Evolutionary conservation across 2,797 vertebrate species (phyloP).

Genomic region (Sternarchorhynchus goeldii): DNA sequence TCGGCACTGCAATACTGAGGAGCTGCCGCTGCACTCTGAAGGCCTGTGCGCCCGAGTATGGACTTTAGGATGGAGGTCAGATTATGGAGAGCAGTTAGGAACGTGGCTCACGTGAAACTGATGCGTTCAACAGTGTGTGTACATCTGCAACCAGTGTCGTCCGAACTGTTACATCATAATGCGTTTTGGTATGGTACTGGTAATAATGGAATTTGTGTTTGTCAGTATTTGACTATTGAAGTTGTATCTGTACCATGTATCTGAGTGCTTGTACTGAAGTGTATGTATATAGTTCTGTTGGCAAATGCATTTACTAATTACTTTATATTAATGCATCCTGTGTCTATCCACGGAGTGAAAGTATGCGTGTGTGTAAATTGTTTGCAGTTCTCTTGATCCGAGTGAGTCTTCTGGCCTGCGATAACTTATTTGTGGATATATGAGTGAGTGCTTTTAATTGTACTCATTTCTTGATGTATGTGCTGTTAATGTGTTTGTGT

Average conservation of each 20-base stretch:
- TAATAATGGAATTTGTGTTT: constrained; percentile 28
- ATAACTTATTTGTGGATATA: constrained; percentile 39
- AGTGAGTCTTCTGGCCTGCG: constrained; percentile 37
- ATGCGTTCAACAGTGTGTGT: constrained; percentile 48
- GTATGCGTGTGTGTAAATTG: constrained; percentile 10
- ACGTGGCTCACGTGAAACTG: constrained; percentile 46
- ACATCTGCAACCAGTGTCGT: constrained; percentile 61
- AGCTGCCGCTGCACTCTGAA: constrained; percentile 38
- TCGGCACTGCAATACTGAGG: constrained; percentile 44
- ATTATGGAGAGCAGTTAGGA: constrained; percentile 56
- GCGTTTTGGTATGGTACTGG: constrained; percentile 47
- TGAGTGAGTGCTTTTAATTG: constrained; percentile 46
- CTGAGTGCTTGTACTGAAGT: constrained; percentile 44
- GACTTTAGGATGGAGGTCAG: constrained; percentile 35
- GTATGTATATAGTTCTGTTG: constrained; percentile 23
- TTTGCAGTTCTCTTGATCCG: constrained; percentile 35
- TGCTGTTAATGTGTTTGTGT: constrained; percentile 40
- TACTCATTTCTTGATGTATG: constrained; percentile 46
- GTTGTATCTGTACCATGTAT: constrained; percentile 41
- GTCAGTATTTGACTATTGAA: constrained; percentile 41
- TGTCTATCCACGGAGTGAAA: constrained; percentile 14
- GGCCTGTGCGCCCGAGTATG: constrained; percentile 43
- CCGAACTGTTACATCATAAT: constrained; percentile 55
- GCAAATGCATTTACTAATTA: constrained; percentile 49
- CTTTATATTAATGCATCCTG: constrained; percentile 43